Evolutionary conservation across 2,797 vertebrate species (phyloP).

Genomic region (Crocidura indochinensis): DNA sequence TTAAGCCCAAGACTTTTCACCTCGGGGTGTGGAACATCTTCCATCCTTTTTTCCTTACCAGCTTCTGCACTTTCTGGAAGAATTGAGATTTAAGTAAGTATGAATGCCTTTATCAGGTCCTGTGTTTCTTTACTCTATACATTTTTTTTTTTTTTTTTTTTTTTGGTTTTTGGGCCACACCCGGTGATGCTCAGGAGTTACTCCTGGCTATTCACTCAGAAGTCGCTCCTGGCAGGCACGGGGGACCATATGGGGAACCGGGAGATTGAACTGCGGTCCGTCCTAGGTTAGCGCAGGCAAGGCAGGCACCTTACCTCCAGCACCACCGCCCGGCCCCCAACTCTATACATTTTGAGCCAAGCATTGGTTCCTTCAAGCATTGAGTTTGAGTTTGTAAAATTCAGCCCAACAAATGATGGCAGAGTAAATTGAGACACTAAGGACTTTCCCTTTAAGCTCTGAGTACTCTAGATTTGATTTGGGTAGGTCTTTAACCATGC

Average conservation of each 20-base stretch:
- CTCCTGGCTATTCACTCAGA: too few relatives aligned
- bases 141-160: too few relatives aligned
- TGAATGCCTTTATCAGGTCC: conserved; percentile 21
- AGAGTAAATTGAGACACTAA: conserved; percentile 36
- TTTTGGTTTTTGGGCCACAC: too few relatives aligned
- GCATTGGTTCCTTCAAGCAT: conserved; percentile 42
- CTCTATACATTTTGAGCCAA: not conserved
- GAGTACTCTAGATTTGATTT: not conserved
- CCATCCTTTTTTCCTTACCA: conserved; percentile 51
- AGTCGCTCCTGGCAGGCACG: too few relatives aligned
- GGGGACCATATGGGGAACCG: too few relatives aligned
- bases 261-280: too few relatives aligned
- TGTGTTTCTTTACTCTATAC: not conserved
- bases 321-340: too few relatives aligned
- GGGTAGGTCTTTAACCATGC: conserved; percentile 24
- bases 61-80: conserved; percentile 72
- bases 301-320: too few relatives aligned
- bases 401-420: conserved; percentile 4
- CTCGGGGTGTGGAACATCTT: conserved; percentile 51
- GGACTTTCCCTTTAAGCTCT: conserved; percentile 1
- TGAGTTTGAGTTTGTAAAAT: conserved; percentile 1
- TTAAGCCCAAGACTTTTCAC: conserved; percentile 49
- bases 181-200: too few relatives aligned
- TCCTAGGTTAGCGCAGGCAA: too few relatives aligned
- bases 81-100: conserved; percentile 56